These are phyloP conservation scores for Lingula anatina DNA, from an alignment of 2,888 invertebrate genomes.

Conservation along the genomic window DNA sequence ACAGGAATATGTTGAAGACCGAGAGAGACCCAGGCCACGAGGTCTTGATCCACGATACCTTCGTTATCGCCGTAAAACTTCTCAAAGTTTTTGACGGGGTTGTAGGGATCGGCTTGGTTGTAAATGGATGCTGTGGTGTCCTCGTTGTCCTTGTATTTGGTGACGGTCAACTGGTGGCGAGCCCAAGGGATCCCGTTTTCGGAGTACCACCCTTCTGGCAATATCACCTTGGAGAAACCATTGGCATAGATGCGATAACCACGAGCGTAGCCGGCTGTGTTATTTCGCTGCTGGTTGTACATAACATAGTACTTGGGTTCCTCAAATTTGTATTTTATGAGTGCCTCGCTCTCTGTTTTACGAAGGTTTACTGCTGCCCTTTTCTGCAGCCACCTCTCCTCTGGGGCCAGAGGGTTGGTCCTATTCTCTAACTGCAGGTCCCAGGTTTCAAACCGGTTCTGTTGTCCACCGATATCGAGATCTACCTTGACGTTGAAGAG, in stretches of 20 bases:
- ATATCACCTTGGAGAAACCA: conserved; percentile 21
- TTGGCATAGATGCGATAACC: conserved; percentile 28
- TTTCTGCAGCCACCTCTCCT: conserved; percentile 14
- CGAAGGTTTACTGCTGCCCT: conserved; percentile 16
- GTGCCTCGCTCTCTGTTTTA: conserved; percentile 25
- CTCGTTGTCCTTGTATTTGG: conserved; percentile 34
- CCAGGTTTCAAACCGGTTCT: conserved; percentile 29
- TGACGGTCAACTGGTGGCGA: conserved; percentile 29
- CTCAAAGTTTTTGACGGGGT: conserved; percentile 34
- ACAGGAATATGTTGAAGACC: conserved; percentile 37
- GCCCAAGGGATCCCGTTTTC: conserved; percentile 32
- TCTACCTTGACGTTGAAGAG: conserved; percentile 39
- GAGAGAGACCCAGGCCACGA: conserved; percentile 42
- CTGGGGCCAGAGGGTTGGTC: conserved; percentile 18
- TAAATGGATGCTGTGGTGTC: conserved; percentile 34
- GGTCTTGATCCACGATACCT: conserved; percentile 32
- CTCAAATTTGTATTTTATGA: conserved; percentile 18
- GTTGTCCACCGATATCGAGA: conserved; percentile 28
- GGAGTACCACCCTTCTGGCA: conserved; percentile 18
- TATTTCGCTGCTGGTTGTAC: conserved; percentile 20
- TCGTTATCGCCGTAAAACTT: conserved; percentile 36
- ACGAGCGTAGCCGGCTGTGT: conserved; percentile 22
- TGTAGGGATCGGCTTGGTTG: conserved; percentile 34
- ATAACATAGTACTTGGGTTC: conserved; percentile 25
- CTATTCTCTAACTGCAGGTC: conserved; percentile 20